Evolutionary conservation across 2,888 invertebrate genomes (phyloP), one percentile per base, ranked within the genome.

Genomic region (Drosophila pseudotalamancana): DNA sequence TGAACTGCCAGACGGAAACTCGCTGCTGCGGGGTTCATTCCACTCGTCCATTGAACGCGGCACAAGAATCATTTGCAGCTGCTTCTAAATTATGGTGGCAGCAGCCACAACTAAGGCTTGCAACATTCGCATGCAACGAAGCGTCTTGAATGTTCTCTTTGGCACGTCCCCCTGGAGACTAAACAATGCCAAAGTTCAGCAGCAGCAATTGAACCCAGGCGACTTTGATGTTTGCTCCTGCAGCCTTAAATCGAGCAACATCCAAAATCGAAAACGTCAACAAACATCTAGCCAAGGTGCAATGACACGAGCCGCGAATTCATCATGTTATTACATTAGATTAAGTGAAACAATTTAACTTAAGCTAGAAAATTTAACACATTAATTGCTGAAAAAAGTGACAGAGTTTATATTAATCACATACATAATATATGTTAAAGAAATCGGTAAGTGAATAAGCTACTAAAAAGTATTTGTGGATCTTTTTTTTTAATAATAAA

Each of bases 31-130:
- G 46, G 39, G 86, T 79, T 81, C 86, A 77, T 86, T 79, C 72
- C 60, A 51, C 73, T 60, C 46, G 81, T 56, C 62, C 78, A 57
- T 74, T 79, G 84, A 79, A 84, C 81, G 84, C 79, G 79, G 84
- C 75, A 84, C 54, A 59, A 65, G 40, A 60, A 64, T 56, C 61
- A 63, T 27, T 62, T 50, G 61, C 77, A 84, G 66, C 60, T 77
- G 81, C 35, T 50, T 39, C 43, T 50, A 57, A 64, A 63, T 63
- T 64, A 32, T 35, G 11, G n/a, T 56, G n/a, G 25, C 54, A 21
- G 27, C 21, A 3, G 9, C 35, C 21, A 6, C 18, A 25, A 9
- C 18, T 14, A 19, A 19, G 34, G 19, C 32, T 55, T 32, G 12
- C 37, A 50, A 23, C 65, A 57, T 34, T 11, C 29, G 64, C 42